Evolutionary conservation across 2,113 vertebrate genomes (phyloP).

Genomic region (Eclectus roratus): DNA sequence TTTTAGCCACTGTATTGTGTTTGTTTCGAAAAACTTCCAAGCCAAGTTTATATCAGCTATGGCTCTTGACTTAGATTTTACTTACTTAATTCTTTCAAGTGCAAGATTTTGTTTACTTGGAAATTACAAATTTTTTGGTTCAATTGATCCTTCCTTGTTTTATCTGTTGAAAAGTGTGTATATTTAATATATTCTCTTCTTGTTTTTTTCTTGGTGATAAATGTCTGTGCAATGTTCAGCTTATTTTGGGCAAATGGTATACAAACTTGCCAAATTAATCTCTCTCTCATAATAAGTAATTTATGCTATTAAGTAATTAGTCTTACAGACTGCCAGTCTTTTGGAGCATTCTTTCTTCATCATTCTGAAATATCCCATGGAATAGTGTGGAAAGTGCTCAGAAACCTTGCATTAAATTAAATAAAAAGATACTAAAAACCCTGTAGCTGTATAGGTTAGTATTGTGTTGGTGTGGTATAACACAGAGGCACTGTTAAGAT

Average conservation of each 20-base stretch:
- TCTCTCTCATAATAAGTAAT: not conserved
- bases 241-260: not conserved
- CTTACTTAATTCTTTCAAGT: not conserved
- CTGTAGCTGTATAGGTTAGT: not conserved
- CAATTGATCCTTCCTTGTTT: not conserved
- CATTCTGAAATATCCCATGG: not conserved
- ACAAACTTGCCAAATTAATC: not conserved
- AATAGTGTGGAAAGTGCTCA: not conserved
- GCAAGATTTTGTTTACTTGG: not conserved
- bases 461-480: not conserved
- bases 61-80: not conserved
- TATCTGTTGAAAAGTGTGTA: not conserved
- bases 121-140: not conserved
- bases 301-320: not conserved
- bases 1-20: not conserved
- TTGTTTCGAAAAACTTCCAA: not conserved
- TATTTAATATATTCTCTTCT: not conserved
- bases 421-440: not conserved
- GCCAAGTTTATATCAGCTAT: not conserved
- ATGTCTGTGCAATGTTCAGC: not conserved
- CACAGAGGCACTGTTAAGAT: not conserved
- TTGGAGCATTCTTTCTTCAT: not conserved
- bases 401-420: not conserved
- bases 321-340: not conserved
- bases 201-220: not conserved